Evolutionary conservation across 2,113 vertebrate genomes (phyloP), one percentile per base, ranked within the genome.

Genomic region (Gorsachius goisagi): DNA sequence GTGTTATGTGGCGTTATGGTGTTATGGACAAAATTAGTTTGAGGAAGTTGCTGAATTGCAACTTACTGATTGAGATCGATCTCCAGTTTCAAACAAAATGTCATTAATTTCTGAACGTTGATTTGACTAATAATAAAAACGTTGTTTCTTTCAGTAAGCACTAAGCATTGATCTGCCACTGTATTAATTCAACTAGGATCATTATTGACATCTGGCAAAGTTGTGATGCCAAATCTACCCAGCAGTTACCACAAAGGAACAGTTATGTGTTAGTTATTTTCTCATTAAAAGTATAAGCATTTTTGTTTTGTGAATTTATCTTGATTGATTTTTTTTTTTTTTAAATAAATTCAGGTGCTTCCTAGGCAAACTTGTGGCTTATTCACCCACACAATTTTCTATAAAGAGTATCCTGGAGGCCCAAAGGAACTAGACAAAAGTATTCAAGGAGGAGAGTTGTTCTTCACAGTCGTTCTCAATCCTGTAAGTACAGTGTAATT

Each of bases 331-430:
- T 33, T 22, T 41, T 44, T 41, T n/a, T 55, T 45, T 24, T 22
- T 18, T 27, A 7, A 16, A 28, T 78, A 52, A 82, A 76, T 96
- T 45, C 95, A 99, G 99, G 99, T 99, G 90, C 99, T 99, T 97
- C 99, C 99, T 76, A 98, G 99, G 68, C 99, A 99, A 97, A 99
- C 99, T 2, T 99, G 99, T 92, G 99, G 99, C 73, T 98, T 99
- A 86, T 99, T 99, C 97, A 99, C 99, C 60, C 99, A 99, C 97
- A 99, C 99, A 32, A 99, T 99, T 98, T 99, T 99, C 98, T 99
- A 99, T 97, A 99, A 99, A 93, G 99, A 99, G 85, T 99, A 99
- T 92, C 99, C 99, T 7, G 99, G 99, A 66, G 99, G 99, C 52
- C 99, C 99, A 16, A 99, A 98, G 86, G 99, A 99, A 91, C 98